These are phyloP conservation scores for Watsonalla cultraria DNA, from an alignment of 2,888 invertebrate genomes.

Conservation along the genomic window DNA sequence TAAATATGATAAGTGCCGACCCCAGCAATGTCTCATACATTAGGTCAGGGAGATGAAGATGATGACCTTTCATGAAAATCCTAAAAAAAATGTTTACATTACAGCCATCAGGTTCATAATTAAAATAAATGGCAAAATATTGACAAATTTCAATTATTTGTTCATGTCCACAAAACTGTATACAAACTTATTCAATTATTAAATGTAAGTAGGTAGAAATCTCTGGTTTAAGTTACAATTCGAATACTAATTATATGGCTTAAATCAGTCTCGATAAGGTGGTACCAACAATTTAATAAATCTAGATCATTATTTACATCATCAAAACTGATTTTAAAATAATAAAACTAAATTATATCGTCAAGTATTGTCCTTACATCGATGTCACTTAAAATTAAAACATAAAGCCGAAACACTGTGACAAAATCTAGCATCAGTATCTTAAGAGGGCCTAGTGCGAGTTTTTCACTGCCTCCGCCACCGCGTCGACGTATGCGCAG, in stretches of 20 bases:
- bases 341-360: constrained; percentile 23
- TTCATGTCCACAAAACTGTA: too few species aligned
- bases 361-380: constrained; percentile 14
- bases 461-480: too few species aligned
- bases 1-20: too few species aligned
- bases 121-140: too few species aligned
- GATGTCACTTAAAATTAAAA: constrained; percentile 29
- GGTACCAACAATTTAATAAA: constrained; percentile 32
- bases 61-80: too few species aligned
- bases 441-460: too few species aligned
- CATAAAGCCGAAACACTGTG: constrained; percentile 34
- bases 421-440: neutral
- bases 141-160: too few species aligned
- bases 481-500: too few species aligned
- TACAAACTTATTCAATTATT: neutral
- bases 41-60: too few species aligned
- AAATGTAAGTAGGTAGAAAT: constrained; percentile 13
- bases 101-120: too few species aligned
- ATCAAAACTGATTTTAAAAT: constrained; percentile 40
- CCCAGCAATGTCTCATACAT: too few species aligned
- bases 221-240: constrained; percentile 18
- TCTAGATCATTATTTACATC: constrained; percentile 45
- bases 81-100: too few species aligned
- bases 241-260: constrained; percentile 56
- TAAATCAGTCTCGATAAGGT: constrained; percentile 65